A percentile compares a stretch with the other conserved stretches of the same genome.
Evolutionary conservation across 2,113 vertebrate genomes (phyloP).

Genomic region (Craseonycteris thonglongyai): DNA sequence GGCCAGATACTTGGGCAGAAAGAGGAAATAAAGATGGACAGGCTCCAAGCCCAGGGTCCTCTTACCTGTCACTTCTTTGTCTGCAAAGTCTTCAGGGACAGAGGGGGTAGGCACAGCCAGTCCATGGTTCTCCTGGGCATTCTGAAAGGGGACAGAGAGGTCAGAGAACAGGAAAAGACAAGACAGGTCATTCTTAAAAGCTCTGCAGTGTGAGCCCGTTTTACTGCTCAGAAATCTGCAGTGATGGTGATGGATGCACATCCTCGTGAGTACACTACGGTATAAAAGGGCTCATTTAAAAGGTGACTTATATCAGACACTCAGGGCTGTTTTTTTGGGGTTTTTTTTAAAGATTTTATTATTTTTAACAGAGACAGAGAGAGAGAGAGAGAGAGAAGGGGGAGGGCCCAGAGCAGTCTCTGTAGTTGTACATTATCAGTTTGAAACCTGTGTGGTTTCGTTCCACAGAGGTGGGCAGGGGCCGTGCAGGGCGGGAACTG

Average conservation of each 20-base stretch:
- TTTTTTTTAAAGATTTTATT: no score
- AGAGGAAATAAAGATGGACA: not conserved
- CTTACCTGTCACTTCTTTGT: constrained; percentile 79
- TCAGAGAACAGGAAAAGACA: not conserved
- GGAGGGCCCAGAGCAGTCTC: no score
- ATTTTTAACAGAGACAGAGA: no score
- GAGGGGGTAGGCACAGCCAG: constrained; percentile 83
- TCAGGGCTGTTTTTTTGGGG: not conserved
- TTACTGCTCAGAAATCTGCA: not conserved
- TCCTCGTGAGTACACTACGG: not conserved
- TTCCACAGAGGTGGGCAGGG: no score
- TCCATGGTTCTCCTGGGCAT: constrained; percentile 80
- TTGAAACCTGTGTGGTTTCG: no score
- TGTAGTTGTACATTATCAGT: no score
- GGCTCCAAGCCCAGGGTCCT: not conserved
- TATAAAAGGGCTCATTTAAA: not conserved
- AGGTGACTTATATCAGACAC: not conserved
- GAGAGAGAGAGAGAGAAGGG: no score
- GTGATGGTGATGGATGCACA: not conserved
- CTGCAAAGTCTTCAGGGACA: constrained; percentile 78
- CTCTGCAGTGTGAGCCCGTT: not conserved
- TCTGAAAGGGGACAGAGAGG: constrained; percentile 68
- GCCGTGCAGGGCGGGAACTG: no score
- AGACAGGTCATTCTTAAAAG: not conserved
- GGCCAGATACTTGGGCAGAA: not conserved